Evolutionary conservation across 2,888 invertebrate genomes (phyloP).

Genomic region (Pelosia muscerda): DNA sequence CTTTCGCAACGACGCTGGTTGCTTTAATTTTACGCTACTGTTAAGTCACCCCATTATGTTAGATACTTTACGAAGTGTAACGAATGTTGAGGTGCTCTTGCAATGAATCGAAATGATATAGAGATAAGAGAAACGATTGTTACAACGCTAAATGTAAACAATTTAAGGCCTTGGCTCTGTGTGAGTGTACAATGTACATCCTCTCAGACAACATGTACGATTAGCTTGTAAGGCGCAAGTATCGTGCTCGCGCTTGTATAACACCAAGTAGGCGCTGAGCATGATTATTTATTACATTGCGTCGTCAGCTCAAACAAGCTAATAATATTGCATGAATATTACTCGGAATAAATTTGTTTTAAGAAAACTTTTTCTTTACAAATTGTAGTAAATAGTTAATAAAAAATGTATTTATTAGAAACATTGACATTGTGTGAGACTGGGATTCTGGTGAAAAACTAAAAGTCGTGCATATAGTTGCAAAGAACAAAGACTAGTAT

Average conservation of each 20-base stretch:
- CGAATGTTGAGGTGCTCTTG: background rate
- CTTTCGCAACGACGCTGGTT: slow-evolving; percentile 55
- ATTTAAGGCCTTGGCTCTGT: slow-evolving; percentile 43
- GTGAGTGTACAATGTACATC: slow-evolving; percentile 36
- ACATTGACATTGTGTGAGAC: too few species aligned
- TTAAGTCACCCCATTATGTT: slow-evolving; percentile 45
- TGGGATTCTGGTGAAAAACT: too few species aligned
- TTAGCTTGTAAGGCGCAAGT: slow-evolving; percentile 45
- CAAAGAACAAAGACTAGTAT: too few species aligned
- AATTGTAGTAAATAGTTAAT: too few species aligned
- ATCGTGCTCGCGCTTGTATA: slow-evolving; percentile 47
- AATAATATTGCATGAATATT: slow-evolving; percentile 13
- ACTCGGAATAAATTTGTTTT: background rate
- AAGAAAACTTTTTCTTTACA: background rate
- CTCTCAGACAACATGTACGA: slow-evolving; percentile 39
- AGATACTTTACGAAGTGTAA: slow-evolving; percentile 5
- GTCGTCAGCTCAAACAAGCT: slow-evolving; percentile 26
- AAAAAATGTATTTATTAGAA: too few species aligned
- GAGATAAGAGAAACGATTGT: slow-evolving; percentile 13
- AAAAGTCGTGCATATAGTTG: too few species aligned
- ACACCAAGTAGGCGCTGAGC: slow-evolving; percentile 29
- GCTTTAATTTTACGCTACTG: slow-evolving; percentile 47
- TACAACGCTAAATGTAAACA: slow-evolving; percentile 26
- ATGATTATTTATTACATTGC: slow-evolving; percentile 35
- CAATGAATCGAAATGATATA: slow-evolving; percentile 9